Evolutionary conservation across 2,113 vertebrate species (phyloP).

Genomic region (Ascaphus truei): DNA sequence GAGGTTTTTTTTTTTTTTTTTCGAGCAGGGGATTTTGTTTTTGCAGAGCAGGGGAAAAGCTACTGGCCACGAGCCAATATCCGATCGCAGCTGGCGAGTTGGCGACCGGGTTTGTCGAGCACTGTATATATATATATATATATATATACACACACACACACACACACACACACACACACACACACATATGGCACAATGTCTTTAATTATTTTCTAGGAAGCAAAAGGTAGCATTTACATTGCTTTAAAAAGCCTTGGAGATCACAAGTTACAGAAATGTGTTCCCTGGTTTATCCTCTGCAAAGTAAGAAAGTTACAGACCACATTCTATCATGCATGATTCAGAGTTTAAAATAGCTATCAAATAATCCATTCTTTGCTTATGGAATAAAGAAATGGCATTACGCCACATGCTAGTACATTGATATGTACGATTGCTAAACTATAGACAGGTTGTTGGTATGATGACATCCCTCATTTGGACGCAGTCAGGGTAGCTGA

Average conservation of each 20-base stretch:
- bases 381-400: conserved; percentile 44
- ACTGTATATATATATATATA: no score
- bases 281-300: conserved; percentile 49
- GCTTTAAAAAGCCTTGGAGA: conserved; percentile 45
- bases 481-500: conserved; percentile 33
- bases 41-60: no score
- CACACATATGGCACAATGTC: conserved; percentile 41
- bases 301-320: conserved; percentile 23
- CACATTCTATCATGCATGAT: conserved; percentile 31
- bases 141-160: no score
- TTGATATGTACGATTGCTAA: conserved; percentile 1
- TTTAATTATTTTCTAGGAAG: conserved; percentile 46
- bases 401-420: conserved; percentile 20
- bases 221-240: conserved; percentile 45
- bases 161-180: no score
- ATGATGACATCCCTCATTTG: conserved; percentile 30
- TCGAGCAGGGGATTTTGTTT: no score
- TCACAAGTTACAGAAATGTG: conserved; percentile 40
- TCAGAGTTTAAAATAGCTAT: conserved; percentile 36
- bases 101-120: no score
- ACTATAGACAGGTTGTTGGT: conserved; percentile 19
- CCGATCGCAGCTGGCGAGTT: no score
- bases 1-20: no score
- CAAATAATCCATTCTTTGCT: conserved; percentile 44
- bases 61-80: no score